These are phyloP conservation scores for Planococcus citri DNA, from an alignment of 1,140 invertebrate species.

Conservation along the genomic window DNA sequence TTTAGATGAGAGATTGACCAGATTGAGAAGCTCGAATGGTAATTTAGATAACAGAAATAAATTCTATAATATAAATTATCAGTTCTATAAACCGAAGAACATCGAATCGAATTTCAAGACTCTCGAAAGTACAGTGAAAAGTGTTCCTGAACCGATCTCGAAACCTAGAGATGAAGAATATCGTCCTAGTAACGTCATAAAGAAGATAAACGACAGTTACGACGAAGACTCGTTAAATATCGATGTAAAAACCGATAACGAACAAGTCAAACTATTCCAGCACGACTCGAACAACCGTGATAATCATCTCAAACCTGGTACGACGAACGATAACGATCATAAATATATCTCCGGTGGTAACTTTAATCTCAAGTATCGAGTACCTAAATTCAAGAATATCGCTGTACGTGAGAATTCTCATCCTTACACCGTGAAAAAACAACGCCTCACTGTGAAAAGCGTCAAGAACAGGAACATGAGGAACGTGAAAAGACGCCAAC, in stretches of 20 bases:
- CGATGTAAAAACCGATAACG: neutral
- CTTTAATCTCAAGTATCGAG: neutral
- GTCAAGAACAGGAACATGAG: neutral
- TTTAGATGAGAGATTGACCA: neutral
- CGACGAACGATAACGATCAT: neutral
- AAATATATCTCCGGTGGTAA: too few species aligned
- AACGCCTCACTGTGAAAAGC: neutral
- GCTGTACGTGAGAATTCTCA: neutral
- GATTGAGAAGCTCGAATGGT: neutral
- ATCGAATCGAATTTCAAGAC: neutral
- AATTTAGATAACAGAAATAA: neutral
- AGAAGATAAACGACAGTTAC: neutral
- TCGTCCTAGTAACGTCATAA: neutral
- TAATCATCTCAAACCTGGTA: neutral
- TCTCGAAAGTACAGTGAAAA: too few species aligned
- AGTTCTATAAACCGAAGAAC: neutral
- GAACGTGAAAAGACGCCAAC: neutral
- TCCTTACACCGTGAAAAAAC: neutral
- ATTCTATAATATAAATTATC: neutral
- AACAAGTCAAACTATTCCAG: neutral
- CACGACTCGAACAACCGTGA: neutral
- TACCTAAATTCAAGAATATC: constrained; percentile 7
- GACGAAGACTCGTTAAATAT: neutral
- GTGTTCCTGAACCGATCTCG: too few species aligned
- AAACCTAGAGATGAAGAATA: too few species aligned